Conservation (phyloP, 2,113 vertebrate species). For the Ageneiosus marmoratus region DNA sequence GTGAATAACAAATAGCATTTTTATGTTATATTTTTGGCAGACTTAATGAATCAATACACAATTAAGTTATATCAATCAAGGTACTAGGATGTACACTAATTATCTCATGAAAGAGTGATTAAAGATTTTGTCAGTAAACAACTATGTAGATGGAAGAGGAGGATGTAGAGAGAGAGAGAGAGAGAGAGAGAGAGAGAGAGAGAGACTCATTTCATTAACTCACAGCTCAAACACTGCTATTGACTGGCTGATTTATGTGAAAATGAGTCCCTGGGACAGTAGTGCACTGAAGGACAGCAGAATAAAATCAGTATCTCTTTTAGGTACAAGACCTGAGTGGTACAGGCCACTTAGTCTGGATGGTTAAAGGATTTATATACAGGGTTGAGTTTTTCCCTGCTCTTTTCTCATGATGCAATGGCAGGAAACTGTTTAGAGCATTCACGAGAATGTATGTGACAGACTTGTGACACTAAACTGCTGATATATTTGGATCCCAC, state of each 20-base stretch:
- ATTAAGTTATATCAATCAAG: not conserved
- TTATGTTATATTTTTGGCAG: not conserved
- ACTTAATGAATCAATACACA: not conserved
- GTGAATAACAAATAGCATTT: constrained; percentile 7
- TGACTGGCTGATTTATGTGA: constrained; percentile 45
- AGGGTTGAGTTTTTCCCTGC: not conserved
- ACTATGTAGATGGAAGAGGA: not conserved
- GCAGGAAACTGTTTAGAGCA: constrained; percentile 28
- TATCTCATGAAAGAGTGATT: constrained; percentile 11
- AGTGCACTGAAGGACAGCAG: not conserved
- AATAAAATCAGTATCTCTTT: constrained; percentile 16
- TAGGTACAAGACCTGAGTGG: constrained; percentile 19
- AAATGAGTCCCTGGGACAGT: constrained; percentile 33
- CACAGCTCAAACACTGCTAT: constrained; percentile 38
- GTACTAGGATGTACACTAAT: not conserved
- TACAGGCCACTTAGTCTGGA: not conserved
- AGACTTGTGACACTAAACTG: constrained; percentile 12
- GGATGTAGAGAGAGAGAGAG: not conserved
- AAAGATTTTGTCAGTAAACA: not conserved
- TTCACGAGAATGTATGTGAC: constrained; percentile 25
- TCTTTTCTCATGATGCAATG: constrained; percentile 48
- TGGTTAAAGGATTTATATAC: constrained; percentile 3
- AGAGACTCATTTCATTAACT: constrained; percentile 40
- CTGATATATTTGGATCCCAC: constrained; percentile 11
- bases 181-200: not conserved